Conservation (phyloP, 2,113 vertebrate species). For the Tylochromis polylepis region DNA sequence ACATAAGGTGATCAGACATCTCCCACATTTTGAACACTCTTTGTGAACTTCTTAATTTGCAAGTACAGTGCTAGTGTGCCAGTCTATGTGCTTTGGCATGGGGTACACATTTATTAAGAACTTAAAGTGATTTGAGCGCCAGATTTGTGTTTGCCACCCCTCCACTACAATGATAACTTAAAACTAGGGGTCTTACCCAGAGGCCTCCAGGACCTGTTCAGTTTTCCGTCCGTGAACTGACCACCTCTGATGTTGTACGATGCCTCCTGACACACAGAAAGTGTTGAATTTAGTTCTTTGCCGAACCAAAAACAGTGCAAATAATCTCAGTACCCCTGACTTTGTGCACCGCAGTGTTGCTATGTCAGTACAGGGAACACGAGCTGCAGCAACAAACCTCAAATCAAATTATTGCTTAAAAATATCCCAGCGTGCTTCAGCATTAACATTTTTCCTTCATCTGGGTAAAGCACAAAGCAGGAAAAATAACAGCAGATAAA, state of each 20-base stretch:
- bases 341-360: not conserved
- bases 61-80: not conserved
- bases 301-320: not conserved
- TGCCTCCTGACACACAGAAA: not conserved
- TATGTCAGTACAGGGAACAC: not conserved
- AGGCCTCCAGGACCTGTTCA: not conserved
- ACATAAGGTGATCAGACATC: not conserved
- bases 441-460: not conserved
- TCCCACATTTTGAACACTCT: not conserved
- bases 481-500: not conserved
- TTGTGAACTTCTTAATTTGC: not conserved
- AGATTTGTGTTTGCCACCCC: not conserved
- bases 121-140: not conserved
- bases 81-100: not conserved
- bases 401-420: not conserved
- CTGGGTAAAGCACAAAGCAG: not conserved
- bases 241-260: not conserved
- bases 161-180: not conserved
- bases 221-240: not conserved
- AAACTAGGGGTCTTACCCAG: not conserved
- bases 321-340: not conserved
- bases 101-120: too few relatives aligned
- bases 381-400: not conserved
- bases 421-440: not conserved
- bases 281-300: not conserved